Evolutionary conservation across 2,113 vertebrate genomes (phyloP).

Genomic region (Axis porcinus): DNA sequence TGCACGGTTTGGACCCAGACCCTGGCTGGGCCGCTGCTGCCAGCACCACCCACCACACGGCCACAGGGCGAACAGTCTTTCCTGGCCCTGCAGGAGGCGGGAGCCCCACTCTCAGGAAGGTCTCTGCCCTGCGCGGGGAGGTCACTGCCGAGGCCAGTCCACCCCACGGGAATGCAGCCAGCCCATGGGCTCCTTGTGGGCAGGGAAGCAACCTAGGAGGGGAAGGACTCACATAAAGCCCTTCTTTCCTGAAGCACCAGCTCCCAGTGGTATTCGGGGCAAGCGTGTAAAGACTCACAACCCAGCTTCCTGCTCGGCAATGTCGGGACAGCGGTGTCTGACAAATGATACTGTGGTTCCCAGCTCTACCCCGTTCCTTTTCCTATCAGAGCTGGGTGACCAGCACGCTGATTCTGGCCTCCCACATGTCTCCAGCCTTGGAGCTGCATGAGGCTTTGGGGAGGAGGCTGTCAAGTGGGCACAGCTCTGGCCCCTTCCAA

Average conservation of each 20-base stretch:
- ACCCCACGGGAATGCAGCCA: too few species aligned
- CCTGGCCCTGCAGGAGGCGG: fast-evolving
- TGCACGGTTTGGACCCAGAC: background rate
- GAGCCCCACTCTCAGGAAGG: background rate
- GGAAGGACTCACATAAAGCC: background rate
- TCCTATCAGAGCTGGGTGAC: fast-evolving
- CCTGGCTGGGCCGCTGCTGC: background rate
- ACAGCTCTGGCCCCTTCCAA: background rate
- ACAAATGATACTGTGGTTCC: fast-evolving
- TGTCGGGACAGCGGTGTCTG: fast-evolving
- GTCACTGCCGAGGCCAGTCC: background rate
- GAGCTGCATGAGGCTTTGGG: background rate
- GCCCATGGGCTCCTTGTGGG: background rate
- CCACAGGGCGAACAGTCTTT: background rate
- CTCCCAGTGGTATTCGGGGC: fast-evolving
- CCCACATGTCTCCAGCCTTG: background rate
- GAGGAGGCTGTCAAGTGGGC: too few species aligned
- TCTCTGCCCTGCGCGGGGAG: background rate
- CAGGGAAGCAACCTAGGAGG: background rate
- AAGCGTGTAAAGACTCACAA: fast-evolving
- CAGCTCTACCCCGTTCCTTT: fast-evolving
- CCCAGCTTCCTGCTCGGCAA: background rate
- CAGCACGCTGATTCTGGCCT: background rate
- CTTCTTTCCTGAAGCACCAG: background rate
- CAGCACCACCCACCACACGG: background rate